Evolutionary conservation across 92 coral and sea anemone genomes (phyloP).

Genomic region (Actinostola sp.): DNA sequence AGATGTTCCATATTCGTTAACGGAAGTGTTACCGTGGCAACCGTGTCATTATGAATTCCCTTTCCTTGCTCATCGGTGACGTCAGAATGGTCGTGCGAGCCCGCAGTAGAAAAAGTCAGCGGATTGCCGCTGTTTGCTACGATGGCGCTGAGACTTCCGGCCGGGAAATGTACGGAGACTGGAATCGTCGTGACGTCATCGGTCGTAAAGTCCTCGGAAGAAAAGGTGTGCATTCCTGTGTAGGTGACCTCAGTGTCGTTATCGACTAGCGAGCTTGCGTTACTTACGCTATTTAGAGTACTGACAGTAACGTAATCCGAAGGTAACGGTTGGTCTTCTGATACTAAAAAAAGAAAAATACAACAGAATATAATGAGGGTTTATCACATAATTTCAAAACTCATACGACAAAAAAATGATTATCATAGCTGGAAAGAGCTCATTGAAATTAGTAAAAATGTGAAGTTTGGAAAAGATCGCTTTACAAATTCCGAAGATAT

Average conservation of each 20-base stretch:
- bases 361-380: too few species aligned
- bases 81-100: constrained; percentile 50
- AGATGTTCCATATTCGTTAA: constrained; percentile 39
- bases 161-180: constrained; percentile 77
- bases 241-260: constrained; percentile 81
- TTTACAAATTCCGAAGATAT: too few species aligned
- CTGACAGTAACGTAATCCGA: constrained; percentile 47
- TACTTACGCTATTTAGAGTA: constrained; percentile 42
- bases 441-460: too few species aligned
- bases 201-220: constrained; percentile 75
- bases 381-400: too few species aligned
- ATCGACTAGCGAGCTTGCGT: constrained; percentile 63
- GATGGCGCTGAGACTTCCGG: constrained; percentile 63
- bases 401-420: neutral
- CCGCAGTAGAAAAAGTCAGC: constrained; percentile 65
- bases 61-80: constrained; percentile 55
- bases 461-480: too few species aligned
- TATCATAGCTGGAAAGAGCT: too few species aligned
- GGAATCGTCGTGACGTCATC: constrained; percentile 85
- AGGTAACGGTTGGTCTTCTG: constrained; percentile 46
- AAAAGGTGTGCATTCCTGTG: constrained; percentile 80
- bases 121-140: constrained; percentile 75
- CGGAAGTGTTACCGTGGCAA: constrained; percentile 47
- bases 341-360: constrained; percentile 21
- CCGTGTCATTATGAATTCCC: constrained; percentile 7